phyloP scores from a whole-genome alignment of 2,113 vertebrate genomes.

The Labrus mixtus region DNA sequence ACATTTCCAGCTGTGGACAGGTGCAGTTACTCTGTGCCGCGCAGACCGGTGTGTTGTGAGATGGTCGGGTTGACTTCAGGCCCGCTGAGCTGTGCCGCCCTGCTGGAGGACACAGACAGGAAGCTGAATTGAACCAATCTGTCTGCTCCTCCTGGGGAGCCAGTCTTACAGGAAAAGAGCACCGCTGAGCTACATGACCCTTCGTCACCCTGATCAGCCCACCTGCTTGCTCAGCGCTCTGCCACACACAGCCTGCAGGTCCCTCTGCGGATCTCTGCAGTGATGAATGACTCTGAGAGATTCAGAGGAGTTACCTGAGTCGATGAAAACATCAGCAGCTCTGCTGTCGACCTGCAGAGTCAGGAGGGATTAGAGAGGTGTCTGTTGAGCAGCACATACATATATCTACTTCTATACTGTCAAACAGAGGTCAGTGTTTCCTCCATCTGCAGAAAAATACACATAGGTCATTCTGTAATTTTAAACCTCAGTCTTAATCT shows the following conservation, averaged over 20 bases:
- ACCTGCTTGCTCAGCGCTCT: neutral
- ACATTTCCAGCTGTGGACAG: neutral
- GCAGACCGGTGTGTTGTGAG: neutral
- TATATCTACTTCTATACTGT: too few species aligned
- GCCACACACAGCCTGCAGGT: neutral
- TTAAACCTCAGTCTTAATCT: too few species aligned
- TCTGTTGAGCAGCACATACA: neutral
- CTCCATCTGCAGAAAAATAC: too few species aligned
- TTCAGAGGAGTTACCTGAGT: constrained; percentile 11
- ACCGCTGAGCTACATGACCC: constrained; percentile 6
- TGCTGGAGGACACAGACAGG: constrained; percentile 10
- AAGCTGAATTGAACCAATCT: constrained; percentile 16
- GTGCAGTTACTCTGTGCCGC: neutral
- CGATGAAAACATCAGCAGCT: neutral
- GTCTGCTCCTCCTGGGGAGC: constrained; percentile 21
- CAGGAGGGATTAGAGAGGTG: neutral
- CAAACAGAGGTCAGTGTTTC: too few species aligned
- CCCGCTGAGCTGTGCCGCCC: neutral
- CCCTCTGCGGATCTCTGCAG: neutral
- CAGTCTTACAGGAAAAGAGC: neutral
- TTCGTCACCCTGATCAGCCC: neutral
- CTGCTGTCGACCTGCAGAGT: neutral
- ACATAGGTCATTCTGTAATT: too few species aligned
- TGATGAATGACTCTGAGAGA: neutral
- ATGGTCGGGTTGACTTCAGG: neutral